Percentiles rank a stretch among this genome's conserved stretches.
These are phyloP conservation scores for Aphelenchoides avenae DNA, from an alignment of 1,140 invertebrate genomes.

Conservation along the genomic window DNA sequence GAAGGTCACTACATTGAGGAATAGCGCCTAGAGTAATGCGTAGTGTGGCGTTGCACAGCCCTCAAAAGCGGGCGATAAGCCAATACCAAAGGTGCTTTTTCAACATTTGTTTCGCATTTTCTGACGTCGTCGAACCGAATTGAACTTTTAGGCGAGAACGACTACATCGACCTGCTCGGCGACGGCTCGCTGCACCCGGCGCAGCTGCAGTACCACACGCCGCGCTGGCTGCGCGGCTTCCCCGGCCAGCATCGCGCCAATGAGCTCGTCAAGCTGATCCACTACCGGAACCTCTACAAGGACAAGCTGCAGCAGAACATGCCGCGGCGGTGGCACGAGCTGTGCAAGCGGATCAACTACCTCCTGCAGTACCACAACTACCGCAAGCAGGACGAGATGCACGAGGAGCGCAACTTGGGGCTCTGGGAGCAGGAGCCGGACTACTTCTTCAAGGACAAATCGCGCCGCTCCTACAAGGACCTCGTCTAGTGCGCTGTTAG, in stretches of 20 bases:
- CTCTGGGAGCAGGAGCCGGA: constrained; percentile 58
- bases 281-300: constrained; percentile 58
- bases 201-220: constrained; percentile 56
- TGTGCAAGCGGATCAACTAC: constrained; percentile 56
- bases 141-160: constrained; percentile 57
- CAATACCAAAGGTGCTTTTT: too few relatives aligned
- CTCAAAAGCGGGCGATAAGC: too few relatives aligned
- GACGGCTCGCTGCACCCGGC: constrained; percentile 51
- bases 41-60: too few relatives aligned
- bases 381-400: constrained; percentile 52
- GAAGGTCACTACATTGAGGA: too few relatives aligned
- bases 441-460: constrained; percentile 58
- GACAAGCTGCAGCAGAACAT: constrained; percentile 50
- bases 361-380: constrained; percentile 59
- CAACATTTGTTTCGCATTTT: too few relatives aligned
- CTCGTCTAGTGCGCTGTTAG: constrained; percentile 48
- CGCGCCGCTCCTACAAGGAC: constrained; percentile 53
- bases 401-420: constrained; percentile 43
- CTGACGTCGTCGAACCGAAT: too few relatives aligned
- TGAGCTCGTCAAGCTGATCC: constrained; percentile 56
- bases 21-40: too few relatives aligned
- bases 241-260: constrained; percentile 57
- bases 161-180: constrained; percentile 56
- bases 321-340: constrained; percentile 55
- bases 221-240: constrained; percentile 56